Percentiles rank a stretch among this genome's conserved stretches.
Evolutionary conservation across 2,797 vertebrate genomes (phyloP).

Genomic region (Helostoma temminkii): DNA sequence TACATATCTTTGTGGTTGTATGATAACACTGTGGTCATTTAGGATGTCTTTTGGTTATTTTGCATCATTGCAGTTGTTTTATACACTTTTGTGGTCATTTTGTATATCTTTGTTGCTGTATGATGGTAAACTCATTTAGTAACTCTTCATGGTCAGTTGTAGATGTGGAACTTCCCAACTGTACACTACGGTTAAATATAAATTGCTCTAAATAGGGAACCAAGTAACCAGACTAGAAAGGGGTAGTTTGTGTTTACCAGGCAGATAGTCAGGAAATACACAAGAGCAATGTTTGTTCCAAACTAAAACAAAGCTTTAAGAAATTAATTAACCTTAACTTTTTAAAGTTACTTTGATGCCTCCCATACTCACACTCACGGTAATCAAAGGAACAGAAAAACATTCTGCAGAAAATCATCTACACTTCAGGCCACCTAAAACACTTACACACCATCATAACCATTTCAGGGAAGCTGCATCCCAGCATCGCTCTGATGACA

Average conservation of each 20-base stretch:
- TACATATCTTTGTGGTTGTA: too few relatives aligned
- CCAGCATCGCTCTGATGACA: not conserved
- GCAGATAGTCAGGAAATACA: too few relatives aligned
- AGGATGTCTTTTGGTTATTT: too few relatives aligned
- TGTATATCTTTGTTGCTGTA: too few relatives aligned
- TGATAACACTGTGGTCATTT: too few relatives aligned
- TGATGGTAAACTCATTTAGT: too few relatives aligned
- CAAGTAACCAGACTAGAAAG: not conserved
- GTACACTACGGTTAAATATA: not conserved
- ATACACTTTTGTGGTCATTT: too few relatives aligned
- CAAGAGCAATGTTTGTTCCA: not conserved
- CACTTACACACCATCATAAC: not conserved
- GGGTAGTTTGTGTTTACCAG: not conserved
- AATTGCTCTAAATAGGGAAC: not conserved
- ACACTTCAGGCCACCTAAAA: not conserved
- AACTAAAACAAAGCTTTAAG: not conserved
- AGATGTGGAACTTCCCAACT: not conserved
- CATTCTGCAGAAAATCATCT: not conserved
- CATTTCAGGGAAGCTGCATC: slow-evolving; percentile 7
- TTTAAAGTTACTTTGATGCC: not conserved
- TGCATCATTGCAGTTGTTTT: too few relatives aligned
- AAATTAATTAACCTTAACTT: not conserved
- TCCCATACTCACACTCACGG: not conserved
- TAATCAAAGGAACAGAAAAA: not conserved
- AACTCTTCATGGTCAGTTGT: too few relatives aligned